phyloP scores from a whole-genome alignment of 2,797 vertebrate genomes.

The Chrysocyon brachyurus region DNA sequence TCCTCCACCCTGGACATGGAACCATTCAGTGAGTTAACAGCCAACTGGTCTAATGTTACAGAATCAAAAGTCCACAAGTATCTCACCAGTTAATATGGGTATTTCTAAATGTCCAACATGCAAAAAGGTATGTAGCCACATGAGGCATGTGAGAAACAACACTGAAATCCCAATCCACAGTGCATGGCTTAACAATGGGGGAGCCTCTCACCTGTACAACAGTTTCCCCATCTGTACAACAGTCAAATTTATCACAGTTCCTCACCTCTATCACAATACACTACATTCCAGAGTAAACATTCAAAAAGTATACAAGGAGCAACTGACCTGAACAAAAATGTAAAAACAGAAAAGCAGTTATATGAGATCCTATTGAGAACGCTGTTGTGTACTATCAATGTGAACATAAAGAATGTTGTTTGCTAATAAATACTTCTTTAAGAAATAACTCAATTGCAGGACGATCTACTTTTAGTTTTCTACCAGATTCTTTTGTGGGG shows the following conservation, averaged over 20 bases:
- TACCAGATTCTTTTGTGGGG: not conserved
- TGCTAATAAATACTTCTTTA: conserved; percentile 4
- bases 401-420: not conserved
- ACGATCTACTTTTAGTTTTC: conserved; percentile 7
- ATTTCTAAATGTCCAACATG: not conserved
- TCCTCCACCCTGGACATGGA: not conserved
- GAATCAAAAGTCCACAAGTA: not conserved
- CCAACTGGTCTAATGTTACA: not conserved
- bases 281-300: not conserved
- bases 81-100: not conserved
- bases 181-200: not conserved
- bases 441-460: not conserved
- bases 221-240: not conserved
- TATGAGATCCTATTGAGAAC: not conserved
- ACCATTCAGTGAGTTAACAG: not conserved
- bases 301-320: not conserved
- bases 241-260: not conserved
- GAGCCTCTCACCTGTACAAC: not conserved
- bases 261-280: not conserved
- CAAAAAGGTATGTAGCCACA: not conserved
- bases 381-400: not conserved
- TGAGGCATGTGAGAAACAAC: not conserved
- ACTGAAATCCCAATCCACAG: not conserved
- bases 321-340: not conserved
- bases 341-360: conserved; percentile 3